Evolutionary conservation across 2,888 invertebrate genomes (phyloP), one percentile per base, ranked within the genome.

Genomic region (Beris chalybata): DNA sequence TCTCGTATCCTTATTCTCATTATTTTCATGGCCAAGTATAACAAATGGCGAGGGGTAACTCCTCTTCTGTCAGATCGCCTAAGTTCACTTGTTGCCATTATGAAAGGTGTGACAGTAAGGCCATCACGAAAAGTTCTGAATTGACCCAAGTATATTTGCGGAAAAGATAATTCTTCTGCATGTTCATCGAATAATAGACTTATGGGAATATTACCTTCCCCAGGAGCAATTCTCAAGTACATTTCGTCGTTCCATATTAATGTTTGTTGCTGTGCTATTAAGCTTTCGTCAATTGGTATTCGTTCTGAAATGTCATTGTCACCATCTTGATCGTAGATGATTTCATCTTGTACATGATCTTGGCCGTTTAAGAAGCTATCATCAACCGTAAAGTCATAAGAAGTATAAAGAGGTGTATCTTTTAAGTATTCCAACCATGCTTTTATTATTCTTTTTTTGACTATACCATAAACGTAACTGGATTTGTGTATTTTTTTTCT

Each of bases 121-220:
- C 30, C 67, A 5, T 68, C 70, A 50, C 71, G 56, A 70, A 77
- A 79, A 3, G 55, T 68, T 61, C 78, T 71, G 2, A 71, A 71
- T 57, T 78, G 52, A 5, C 80, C 80, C 31, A 66, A 73, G 73
- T 81, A 81, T 71, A 80, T 80, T 12, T 32, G 4, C 4, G 79
- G 80, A 72, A 81, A 80, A 4, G 79, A 78, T 22, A 80, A 61
- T 65, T 80, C 79, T 75, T 79, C 79, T 12, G 77, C 77, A 73
- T 79, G 76, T 67, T 71, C 72, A 69, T 79, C 79, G 53, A 75
- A 77, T 70, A 79, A 69, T 64, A 77, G 73, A 71, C 73, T 76
- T 0, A 72, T 71, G 44, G 77, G 75, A 4, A 52, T 72, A n/a
- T 70, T 69, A 67, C 47, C 69, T 48, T 77, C 71, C 73, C 75